Conservation (phyloP, 2,797 vertebrate species). For the Spinibarbus caldwelli region DNA sequence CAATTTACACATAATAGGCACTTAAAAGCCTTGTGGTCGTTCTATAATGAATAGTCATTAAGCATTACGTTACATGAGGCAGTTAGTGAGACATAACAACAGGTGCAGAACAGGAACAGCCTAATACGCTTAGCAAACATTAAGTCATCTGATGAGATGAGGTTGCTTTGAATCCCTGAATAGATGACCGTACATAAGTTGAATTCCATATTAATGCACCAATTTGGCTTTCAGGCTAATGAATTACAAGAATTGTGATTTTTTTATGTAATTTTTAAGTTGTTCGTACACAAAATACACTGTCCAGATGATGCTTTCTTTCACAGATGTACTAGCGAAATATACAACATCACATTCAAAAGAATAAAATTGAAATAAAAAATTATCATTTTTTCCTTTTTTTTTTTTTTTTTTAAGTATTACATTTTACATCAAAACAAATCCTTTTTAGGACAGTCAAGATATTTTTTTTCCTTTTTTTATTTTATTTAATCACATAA, state of each 20-base stretch:
- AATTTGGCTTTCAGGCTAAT: neutral
- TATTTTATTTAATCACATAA: neutral
- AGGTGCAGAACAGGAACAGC: slow-evolving; percentile 20
- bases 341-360: neutral
- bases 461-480: neutral
- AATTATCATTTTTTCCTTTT: neutral
- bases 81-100: slow-evolving; percentile 5
- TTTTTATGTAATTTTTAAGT: neutral
- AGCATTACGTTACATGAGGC: slow-evolving; percentile 5
- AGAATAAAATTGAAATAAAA: neutral
- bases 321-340: neutral
- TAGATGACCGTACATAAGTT: no score
- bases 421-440: neutral
- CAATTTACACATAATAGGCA: slow-evolving; percentile 22
- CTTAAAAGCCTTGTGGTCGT: slow-evolving; percentile 11
- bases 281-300: neutral
- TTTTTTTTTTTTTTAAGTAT: no score
- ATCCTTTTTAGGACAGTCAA: no score
- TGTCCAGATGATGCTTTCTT: neutral
- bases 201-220: neutral
- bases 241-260: neutral
- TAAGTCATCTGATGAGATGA: neutral
- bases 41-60: slow-evolving; percentile 35
- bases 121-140: slow-evolving; percentile 5
- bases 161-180: neutral